Evolutionary conservation across 2,888 invertebrate species (phyloP), one percentile per base, ranked within the genome.

Genomic region (Dascillus cervinus): DNA sequence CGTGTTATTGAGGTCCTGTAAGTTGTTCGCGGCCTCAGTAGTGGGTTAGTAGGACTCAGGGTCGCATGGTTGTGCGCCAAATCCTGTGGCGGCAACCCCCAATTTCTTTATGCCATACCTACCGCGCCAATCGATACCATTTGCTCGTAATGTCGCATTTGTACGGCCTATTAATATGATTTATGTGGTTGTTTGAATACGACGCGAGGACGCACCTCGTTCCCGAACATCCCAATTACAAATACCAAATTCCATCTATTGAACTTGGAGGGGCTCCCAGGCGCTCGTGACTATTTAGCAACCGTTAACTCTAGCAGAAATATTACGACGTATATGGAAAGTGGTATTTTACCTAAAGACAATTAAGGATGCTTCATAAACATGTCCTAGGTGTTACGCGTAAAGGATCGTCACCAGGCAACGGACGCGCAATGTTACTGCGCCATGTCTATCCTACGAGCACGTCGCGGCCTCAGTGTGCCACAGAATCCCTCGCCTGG

Each of bases 371-470:
- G n/a, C n/a, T n/a, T n/a, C n/a, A n/a, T n/a, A n/a, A n/a, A n/a
- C n/a, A n/a, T n/a, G n/a, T n/a, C n/a, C n/a, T n/a, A n/a, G n/a
- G n/a, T n/a, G n/a, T n/a, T n/a, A 32, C 31, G 42, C 32, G 39
- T 37, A 35, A 31, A 33, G 28, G n/a, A 35, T 39, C 36, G 49
- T 52, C 46, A 42, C 51, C 41, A 49, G 46, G 51, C 49, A 52
- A 52, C 51, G 40, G 27, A 40, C 42, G 37, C 45, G 46, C 46
- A 43, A 44, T 40, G 50, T 46, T 50, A 47, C 44, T 47, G 50
- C 49, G 49, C 49, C 43, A 36, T 44, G 32, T 37, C 37, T 32
- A 35, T 39, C 29, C 29, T 29, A 26, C 17, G 26, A 26, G 29
- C 29, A 37, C 42, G 44, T 46, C 41, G 33, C 40, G 31, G 32